These are phyloP conservation scores for Orycteropus afer DNA, from an alignment of 2,113 vertebrate genomes.

Conservation along the genomic window DNA sequence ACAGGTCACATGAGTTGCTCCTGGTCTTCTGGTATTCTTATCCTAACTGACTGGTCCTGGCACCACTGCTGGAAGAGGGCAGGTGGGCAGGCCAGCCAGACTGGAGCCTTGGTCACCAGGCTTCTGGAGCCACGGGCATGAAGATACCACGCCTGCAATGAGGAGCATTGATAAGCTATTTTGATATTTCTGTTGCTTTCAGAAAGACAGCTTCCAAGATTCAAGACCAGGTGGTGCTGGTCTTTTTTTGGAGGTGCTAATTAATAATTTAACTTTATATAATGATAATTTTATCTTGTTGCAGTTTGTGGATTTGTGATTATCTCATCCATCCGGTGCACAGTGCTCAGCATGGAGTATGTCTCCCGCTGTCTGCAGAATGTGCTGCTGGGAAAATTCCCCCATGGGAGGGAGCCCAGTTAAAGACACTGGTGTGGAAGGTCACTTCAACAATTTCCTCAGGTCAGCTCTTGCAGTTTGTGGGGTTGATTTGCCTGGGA, in stretches of 20 bases:
- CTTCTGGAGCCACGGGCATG: neutral
- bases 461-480: neutral
- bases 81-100: no score
- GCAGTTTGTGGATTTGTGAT: conserved; percentile 75
- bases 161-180: conserved; percentile 49
- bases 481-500: neutral
- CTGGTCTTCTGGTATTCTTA: neutral
- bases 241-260: conserved; percentile 82
- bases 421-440: neutral
- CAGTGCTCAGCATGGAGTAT: neutral
- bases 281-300: conserved; percentile 82
- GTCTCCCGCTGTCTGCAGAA: conserved; percentile 26
- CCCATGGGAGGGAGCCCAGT: neutral
- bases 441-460: neutral
- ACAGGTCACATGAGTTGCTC: neutral
- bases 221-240: conserved; percentile 75
- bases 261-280: conserved; percentile 82
- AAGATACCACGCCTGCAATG: neutral
- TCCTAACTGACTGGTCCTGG: neutral
- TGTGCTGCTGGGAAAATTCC: neutral
- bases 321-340: conserved; percentile 74
- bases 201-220: conserved; percentile 71
- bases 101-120: neutral
- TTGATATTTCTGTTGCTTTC: conserved; percentile 64
- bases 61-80: neutral